Base-by-base conservation (phyloP, 2,113 vertebrate species). In the Turnix velox region DNA sequence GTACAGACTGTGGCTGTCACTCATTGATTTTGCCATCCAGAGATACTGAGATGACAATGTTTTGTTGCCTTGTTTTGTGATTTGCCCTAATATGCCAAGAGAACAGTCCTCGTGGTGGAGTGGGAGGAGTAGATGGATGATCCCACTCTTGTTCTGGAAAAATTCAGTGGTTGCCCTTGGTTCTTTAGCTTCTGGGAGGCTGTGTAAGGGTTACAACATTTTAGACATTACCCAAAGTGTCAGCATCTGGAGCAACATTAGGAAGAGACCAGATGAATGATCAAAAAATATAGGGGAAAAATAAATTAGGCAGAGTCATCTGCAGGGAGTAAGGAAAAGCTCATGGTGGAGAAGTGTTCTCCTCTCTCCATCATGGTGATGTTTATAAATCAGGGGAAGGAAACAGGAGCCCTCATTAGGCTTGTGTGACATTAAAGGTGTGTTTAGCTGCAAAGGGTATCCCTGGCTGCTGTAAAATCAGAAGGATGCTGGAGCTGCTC, bases 101-200 rank as follows among this genome's bases (percentile, higher is more conserved):
- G 65, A 89, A 63, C 48, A 61, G 91, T 42, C 25, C 67, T 49
- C 0, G 5, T 68, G 49, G 71, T 57, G 85, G 61, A 78, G 66
- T 1, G 2, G 69, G 87, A 76, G 68, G 82, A 88, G 48, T 78
- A 96, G 94, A 95, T 94, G 35, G 78, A 95, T 96, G 90, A 96
- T 92, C 58, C 65, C 37, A 58, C 67, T 90, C 85, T 89, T 78
- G 89, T 93, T 95, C 79, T 83, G 85, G 84, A 82, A 95, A 93
- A 91, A 94, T 91, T 93, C 93, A 96, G 87, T 28, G 4, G 58
- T 96, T 95, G 85, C 95, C 95, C 92, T 92, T 96, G 91, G 83
- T 93, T 80, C 71, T 93, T 95, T 90, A 59, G 76, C 81, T 86
- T 94, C 95, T 0, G 0, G 0, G 6, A 71, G 89, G 89, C 75